Evolutionary conservation across 92 coral and sea anemone genomes (phyloP).

Genomic region (Bergia sp.): DNA sequence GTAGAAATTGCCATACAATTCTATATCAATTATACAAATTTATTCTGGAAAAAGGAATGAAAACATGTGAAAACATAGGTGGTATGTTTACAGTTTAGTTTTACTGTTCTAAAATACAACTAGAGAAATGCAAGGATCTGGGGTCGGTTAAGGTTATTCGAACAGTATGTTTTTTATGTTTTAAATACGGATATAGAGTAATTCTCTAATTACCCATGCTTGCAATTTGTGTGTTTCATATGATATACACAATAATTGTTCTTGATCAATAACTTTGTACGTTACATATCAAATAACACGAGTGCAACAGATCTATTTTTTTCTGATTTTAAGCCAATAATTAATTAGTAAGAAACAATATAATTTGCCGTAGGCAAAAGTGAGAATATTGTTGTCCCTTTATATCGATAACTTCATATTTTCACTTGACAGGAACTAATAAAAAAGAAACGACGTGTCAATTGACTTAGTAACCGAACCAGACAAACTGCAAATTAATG

Average conservation of each 20-base stretch:
- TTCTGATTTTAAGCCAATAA: neutral
- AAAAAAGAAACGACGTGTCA: neutral
- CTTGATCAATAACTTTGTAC: neutral
- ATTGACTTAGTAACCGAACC: neutral
- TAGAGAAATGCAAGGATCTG: neutral
- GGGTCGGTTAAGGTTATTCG: neutral
- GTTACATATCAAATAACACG: neutral
- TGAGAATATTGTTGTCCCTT: neutral
- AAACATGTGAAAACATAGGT: neutral
- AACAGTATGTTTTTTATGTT: neutral
- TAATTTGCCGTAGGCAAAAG: neutral
- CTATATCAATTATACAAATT: slow-evolving; percentile 5
- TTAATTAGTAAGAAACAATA: slow-evolving; percentile 3
- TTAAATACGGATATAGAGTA: neutral
- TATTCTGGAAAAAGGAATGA: neutral
- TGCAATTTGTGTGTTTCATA: neutral
- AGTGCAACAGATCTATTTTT: neutral
- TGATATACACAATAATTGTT: neutral
- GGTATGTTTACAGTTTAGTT: neutral
- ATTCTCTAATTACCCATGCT: neutral
- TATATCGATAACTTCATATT: neutral
- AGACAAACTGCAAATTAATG: slow-evolving; percentile 28
- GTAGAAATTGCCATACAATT: neutral
- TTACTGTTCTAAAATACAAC: neutral
- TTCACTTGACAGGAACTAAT: neutral